Evolutionary conservation across 2,888 invertebrate genomes (phyloP).

Genomic region (Holacanthella duospinosa): DNA sequence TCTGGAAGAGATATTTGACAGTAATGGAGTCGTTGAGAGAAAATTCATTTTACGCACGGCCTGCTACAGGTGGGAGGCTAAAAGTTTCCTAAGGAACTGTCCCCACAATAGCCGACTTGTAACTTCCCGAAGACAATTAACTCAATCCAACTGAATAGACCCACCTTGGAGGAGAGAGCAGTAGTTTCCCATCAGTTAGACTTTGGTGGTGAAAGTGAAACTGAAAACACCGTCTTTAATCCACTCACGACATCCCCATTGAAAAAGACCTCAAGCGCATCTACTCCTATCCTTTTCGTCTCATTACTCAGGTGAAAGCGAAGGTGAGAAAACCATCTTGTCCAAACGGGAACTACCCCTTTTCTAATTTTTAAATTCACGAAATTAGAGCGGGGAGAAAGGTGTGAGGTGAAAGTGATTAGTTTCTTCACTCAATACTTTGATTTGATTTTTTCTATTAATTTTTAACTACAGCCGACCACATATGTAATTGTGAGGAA

Average conservation of each 20-base stretch:
- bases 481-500: too few species aligned
- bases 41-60: conserved; percentile 4
- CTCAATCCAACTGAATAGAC: not conserved
- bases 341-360: not conserved
- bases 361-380: too few species aligned
- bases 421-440: too few species aligned
- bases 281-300: not conserved
- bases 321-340: not conserved
- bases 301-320: not conserved
- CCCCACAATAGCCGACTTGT: not conserved
- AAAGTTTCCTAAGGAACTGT: not conserved
- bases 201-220: not conserved
- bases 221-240: too few species aligned
- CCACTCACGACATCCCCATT: too few species aligned
- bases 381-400: too few species aligned
- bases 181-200: not conserved
- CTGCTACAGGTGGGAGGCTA: conserved; percentile 8
- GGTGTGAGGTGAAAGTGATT: not conserved
- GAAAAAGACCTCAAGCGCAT: too few species aligned
- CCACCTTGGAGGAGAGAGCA: not conserved
- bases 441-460: too few species aligned
- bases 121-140: not conserved
- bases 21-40: conserved; percentile 9
- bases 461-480: too few species aligned
- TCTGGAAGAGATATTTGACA: not conserved